Conservation (phyloP, 1,140 invertebrate species). For the Antheraea pernyi region DNA sequence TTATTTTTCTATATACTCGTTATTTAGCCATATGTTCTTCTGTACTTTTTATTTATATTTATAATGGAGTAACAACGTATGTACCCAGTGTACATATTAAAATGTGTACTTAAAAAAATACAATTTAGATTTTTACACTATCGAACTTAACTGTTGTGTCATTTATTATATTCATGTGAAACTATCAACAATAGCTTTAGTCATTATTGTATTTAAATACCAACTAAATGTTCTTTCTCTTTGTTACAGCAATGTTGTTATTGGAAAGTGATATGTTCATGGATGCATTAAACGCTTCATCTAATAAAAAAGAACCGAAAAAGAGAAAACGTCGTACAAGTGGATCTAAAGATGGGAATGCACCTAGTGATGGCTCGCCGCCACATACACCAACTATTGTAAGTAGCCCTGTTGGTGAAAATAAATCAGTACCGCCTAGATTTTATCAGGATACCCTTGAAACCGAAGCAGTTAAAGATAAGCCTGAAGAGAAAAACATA, state of each 20-base stretch:
- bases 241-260: slow-evolving; percentile 85
- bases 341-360: slow-evolving; percentile 81
- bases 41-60: too few species aligned
- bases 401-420: slow-evolving; percentile 63
- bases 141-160: too few species aligned
- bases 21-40: too few species aligned
- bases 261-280: slow-evolving; percentile 96
- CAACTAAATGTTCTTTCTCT: slow-evolving; percentile 26
- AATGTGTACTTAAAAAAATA: too few species aligned
- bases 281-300: slow-evolving; percentile 89
- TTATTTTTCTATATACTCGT: too few species aligned
- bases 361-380: slow-evolving; percentile 74
- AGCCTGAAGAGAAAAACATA: slow-evolving; percentile 36
- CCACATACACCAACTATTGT: slow-evolving; percentile 66
- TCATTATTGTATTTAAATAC: too few species aligned
- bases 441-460: slow-evolving; percentile 96
- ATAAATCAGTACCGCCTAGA: slow-evolving; percentile 82
- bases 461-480: slow-evolving; percentile 80
- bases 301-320: slow-evolving; percentile 87
- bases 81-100: too few species aligned
- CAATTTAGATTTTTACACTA: too few species aligned
- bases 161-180: too few species aligned
- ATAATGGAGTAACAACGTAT: too few species aligned
- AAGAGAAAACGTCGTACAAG: slow-evolving; percentile 87
- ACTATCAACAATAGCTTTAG: too few species aligned